phyloP scores from a whole-genome alignment of 2,113 vertebrate genomes.

The Leucopsar rothschildi region DNA sequence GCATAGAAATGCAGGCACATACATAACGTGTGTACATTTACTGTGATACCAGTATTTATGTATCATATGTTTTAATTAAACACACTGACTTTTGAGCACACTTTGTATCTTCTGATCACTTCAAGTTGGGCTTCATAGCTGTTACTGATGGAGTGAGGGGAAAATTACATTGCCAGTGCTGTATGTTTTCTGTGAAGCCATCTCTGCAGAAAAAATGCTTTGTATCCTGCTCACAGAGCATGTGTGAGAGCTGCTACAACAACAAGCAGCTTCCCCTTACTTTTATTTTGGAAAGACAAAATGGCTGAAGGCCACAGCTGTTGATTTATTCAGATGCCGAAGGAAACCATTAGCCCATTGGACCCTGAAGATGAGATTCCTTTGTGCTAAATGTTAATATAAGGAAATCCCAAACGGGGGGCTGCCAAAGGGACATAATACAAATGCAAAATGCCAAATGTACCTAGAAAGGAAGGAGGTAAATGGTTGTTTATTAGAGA shows the following conservation, averaged over 20 bases:
- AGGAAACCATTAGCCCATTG: constrained; percentile 46
- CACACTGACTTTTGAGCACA: background rate
- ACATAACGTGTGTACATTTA: rapidly evolving
- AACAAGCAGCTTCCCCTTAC: background rate
- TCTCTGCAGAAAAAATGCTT: background rate
- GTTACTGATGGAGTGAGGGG: background rate
- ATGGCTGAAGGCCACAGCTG: constrained; percentile 39
- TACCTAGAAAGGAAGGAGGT: constrained; percentile 1
- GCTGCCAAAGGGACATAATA: constrained; percentile 10
- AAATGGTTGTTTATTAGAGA: background rate
- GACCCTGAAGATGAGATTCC: constrained; percentile 54
- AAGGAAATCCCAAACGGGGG: constrained; percentile 18
- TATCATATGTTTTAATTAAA: background rate
- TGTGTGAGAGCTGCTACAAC: background rate
- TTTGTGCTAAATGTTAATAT: constrained; percentile 45
- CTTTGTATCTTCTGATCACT: background rate
- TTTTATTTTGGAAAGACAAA: constrained; percentile 14
- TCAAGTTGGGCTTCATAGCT: background rate
- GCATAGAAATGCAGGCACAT: background rate
- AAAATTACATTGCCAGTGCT: background rate
- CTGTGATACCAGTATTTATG: background rate
- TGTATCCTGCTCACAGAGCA: background rate
- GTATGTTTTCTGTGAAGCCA: background rate
- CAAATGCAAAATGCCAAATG: background rate
- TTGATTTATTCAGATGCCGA: constrained; percentile 20